Base-by-base conservation (phyloP, 2,797 vertebrate species). In the Carapus acus region DNA sequence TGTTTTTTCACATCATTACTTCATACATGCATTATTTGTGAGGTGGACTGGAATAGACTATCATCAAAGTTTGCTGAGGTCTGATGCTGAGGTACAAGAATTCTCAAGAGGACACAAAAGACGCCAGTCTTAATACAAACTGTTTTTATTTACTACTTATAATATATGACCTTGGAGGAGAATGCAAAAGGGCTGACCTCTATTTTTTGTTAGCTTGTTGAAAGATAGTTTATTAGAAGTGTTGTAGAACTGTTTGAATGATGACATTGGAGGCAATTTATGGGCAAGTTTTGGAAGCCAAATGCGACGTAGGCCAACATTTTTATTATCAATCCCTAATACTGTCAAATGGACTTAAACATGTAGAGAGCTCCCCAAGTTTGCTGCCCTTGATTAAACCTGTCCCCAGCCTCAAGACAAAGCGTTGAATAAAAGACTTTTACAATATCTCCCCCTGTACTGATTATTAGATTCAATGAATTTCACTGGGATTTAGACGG, bases 361-460 rank as follows among this genome's bases (percentile, higher is more conserved):
- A 67, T 70, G 67, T 80, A 78, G 64, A 85, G 58, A 75, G 56
- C 56, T 68, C 59, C 72, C 73, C 51, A 49, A 76, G 53, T 76
- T 73, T 64, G 62, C 65, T 70, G 49, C 58, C 77, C 76, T 63
- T 62, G 65, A 72, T 77, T 71, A 76, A 70, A 37, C 60, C 76
- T 49, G 57, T 37, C 54, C 67, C 51, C 27, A 82, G 77, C 69
- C 78, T 86, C 81, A 77, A 82, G 82, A 77, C 73, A 78, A 78
- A 82, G 80, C 74, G 71, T 83, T 74, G 82, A 90, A 89, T 89
- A 88, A 90, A 88, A 80, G 62, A 83, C 74, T 87, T 88, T 89
- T 88, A 85, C 81, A 85, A 51, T 79, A 84, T 33, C n/a, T 22
- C 8, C 36, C 65, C 37, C 66, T 74, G 41, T 57, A 47, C 69